Evolutionary conservation across 2,888 invertebrate genomes (phyloP).

Genomic region (Stenichneumon culpator): DNA sequence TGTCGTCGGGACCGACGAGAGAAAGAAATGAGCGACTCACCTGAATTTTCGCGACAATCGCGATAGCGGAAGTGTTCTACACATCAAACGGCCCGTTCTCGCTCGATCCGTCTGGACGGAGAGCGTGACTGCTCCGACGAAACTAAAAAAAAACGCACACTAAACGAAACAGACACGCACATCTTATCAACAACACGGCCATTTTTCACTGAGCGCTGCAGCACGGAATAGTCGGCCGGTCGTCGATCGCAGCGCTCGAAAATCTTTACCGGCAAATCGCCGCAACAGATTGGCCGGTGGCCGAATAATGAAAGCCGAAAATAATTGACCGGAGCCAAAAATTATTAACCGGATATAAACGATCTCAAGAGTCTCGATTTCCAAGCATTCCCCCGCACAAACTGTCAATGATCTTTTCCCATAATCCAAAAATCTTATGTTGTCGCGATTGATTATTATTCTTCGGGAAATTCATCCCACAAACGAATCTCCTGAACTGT

Average conservation of each 20-base stretch:
- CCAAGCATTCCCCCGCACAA: background rate
- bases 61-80: too few relatives aligned
- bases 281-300: background rate
- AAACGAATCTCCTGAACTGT: background rate
- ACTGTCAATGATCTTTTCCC: too few relatives aligned
- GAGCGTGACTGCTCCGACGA: background rate
- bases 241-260: background rate
- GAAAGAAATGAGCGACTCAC: background rate
- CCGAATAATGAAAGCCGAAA: too few relatives aligned
- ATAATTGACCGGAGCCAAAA: too few relatives aligned
- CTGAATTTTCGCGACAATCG: background rate
- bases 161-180: background rate
- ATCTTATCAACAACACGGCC: background rate
- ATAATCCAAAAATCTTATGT: too few relatives aligned
- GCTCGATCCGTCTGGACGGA: background rate
- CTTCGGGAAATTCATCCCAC: background rate
- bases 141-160: background rate
- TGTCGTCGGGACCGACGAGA: background rate
- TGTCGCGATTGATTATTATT: background rate
- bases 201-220: background rate
- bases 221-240: background rate
- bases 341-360: too few relatives aligned
- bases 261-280: background rate
- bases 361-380: too few relatives aligned
- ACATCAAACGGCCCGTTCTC: background rate